Evolutionary conservation across 2,113 vertebrate species (phyloP), one percentile per base, ranked within the genome.

Genomic region (Cyanoderma ruficeps): DNA sequence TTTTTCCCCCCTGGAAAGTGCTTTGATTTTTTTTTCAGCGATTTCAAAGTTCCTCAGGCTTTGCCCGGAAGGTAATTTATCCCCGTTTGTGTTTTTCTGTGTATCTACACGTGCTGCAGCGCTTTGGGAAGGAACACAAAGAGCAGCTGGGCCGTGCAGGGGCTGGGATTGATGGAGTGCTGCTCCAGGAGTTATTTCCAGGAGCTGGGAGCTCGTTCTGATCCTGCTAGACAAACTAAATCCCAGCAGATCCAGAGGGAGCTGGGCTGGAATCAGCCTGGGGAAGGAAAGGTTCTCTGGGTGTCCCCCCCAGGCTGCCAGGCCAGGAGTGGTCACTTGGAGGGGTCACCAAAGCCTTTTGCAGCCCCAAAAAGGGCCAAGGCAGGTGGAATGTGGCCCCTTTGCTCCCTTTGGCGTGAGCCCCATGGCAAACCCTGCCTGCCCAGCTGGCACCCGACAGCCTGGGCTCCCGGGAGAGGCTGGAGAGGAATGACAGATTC

Each of bases 11-110:
- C 10, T 15, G 59, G 77, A 95, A 91, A 25, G 63, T 42, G 83
- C 89, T 94, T 96, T 95, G 89, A 93, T 95, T 94, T 97, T 89
- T 89, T 89, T 93, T 49, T 7, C 91, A 91, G 97, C 76, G 30
- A 52, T 83, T 94, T 74, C 2, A 7, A 55, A 97, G 91, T 78
- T 83, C 93, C 85, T 92, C 69, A 55, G 88, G 94, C 92, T 94
- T 87, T 80, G 83, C 92, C 89, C 74, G 61, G 86, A 52, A 96
- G 94, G 92, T 89, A 67, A 95, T 95, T 96, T 75, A 83, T 72
- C 30, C 77, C 13, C 3, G 56, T 79, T 90, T 65, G 88, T 87
- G 70, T 64, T 83, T 84, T 70, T 30, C 30, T 83, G 82, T 31
- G 28, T 42, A 11, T 4, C 27, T 46, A 65, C 94, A 80, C 5